These are phyloP conservation scores for Cariama cristata DNA, from an alignment of 2,113 vertebrate species.

Conservation along the genomic window DNA sequence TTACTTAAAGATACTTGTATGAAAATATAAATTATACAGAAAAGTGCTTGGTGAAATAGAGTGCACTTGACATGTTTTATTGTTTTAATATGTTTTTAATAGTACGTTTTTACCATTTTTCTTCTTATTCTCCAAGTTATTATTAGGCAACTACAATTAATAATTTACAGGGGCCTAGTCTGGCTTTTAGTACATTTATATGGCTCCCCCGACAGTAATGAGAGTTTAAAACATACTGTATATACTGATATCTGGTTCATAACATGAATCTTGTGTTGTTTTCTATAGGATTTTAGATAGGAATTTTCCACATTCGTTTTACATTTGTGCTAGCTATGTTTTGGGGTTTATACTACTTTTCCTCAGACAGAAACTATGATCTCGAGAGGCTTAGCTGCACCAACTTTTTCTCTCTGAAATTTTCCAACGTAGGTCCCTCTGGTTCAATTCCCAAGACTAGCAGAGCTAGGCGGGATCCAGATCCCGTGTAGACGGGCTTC, in stretches of 20 bases:
- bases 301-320: background rate
- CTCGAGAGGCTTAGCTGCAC: background rate
- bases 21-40: constrained; percentile 48
- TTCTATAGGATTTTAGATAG: background rate
- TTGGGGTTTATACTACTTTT: background rate
- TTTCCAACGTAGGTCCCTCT: background rate
- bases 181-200: constrained; percentile 47
- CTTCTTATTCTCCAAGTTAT: constrained; percentile 57
- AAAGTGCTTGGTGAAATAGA: constrained; percentile 30
- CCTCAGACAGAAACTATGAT: background rate
- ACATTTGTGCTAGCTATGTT: background rate
- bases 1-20: constrained; percentile 57
- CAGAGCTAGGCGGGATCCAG: background rate
- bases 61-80: constrained; percentile 49
- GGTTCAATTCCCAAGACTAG: background rate
- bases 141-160: constrained; percentile 66
- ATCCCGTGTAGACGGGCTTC: background rate
- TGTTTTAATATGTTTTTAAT: constrained; percentile 72
- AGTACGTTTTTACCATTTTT: constrained; percentile 36
- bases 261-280: background rate
- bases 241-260: background rate
- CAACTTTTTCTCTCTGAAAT: background rate
- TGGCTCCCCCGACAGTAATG: background rate
- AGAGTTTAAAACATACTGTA: constrained; percentile 18
- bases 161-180: constrained; percentile 58